Percentiles rank a stretch among this genome's conserved stretches.
These are phyloP conservation scores for Pseudococcus viburni DNA, from an alignment of 2,888 invertebrate genomes.

Conservation along the genomic window DNA sequence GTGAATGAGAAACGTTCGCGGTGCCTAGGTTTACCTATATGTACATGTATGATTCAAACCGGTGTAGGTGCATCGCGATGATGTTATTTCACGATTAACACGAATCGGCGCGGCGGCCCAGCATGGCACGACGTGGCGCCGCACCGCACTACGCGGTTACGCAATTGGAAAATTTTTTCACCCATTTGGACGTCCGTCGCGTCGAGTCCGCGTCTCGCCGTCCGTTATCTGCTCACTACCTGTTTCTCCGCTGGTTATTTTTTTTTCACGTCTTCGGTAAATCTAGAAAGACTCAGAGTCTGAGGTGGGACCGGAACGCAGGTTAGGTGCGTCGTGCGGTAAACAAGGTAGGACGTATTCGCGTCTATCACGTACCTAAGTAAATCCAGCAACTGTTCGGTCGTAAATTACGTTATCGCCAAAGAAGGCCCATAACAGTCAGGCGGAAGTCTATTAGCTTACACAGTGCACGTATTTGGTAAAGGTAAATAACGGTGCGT, in stretches of 20 bases:
- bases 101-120: neutral
- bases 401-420: conserved; percentile 14
- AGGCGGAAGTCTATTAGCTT: neutral
- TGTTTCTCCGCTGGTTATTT: neutral
- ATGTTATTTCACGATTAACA: conserved; percentile 35
- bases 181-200: neutral
- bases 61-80: conserved; percentile 27
- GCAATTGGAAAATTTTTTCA: neutral
- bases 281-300: neutral
- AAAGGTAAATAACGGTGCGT: neutral
- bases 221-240: neutral
- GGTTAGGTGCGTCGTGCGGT: neutral
- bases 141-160: neutral
- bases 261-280: neutral
- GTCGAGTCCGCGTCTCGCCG: neutral
- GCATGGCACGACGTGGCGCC: conserved; percentile 8
- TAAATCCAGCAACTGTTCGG: neutral
- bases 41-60: conserved; percentile 16
- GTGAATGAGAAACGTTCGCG: neutral
- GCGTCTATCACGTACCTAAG: neutral
- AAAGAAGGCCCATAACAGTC: neutral
- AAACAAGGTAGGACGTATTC: neutral
- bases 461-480: neutral
- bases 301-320: neutral
- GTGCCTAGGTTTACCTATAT: neutral